A percentile compares a stretch with the other conserved stretches of the same genome.
phyloP scores from a whole-genome alignment of 2,113 vertebrate genomes.

The Thomomys bottae region DNA sequence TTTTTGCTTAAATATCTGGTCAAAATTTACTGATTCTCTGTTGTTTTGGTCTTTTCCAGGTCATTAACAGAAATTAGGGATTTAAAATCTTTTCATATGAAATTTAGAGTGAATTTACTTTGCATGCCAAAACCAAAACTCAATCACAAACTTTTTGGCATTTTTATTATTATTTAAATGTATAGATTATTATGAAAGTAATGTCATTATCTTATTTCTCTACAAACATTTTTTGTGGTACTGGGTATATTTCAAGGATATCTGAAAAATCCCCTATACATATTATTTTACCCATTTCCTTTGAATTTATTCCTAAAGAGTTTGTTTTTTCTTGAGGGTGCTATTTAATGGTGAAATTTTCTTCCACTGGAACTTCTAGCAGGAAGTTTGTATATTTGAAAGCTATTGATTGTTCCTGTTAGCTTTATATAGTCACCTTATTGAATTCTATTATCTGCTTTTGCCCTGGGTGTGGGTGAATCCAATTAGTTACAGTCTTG shows the following conservation, averaged over 20 bases:
- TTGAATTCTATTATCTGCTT: background rate
- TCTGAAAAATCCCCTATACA: background rate
- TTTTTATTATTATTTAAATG: background rate
- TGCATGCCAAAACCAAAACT: background rate
- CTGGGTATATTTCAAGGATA: background rate
- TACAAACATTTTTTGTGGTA: background rate
- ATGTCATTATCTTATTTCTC: background rate
- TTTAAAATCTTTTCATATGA: background rate
- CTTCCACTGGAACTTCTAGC: slow-evolving; percentile 2
- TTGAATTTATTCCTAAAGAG: background rate
- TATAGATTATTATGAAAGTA: background rate
- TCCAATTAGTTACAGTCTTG: background rate
- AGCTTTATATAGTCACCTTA: background rate
- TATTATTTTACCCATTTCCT: background rate
- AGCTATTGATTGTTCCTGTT: background rate
- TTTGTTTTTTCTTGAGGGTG: background rate
- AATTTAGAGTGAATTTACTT: background rate
- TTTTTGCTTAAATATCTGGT: background rate
- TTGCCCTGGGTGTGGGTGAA: background rate
- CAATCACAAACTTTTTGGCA: background rate
- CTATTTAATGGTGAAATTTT: background rate
- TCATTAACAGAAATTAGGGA: background rate
- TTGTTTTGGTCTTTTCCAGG: background rate
- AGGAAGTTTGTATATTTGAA: background rate
- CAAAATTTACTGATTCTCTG: background rate